Percentiles rank a stretch among this genome's conserved stretches.
These are phyloP conservation scores for Cremastobaeus sp. DNA, from an alignment of 2,888 invertebrate genomes.

Conservation along the genomic window DNA sequence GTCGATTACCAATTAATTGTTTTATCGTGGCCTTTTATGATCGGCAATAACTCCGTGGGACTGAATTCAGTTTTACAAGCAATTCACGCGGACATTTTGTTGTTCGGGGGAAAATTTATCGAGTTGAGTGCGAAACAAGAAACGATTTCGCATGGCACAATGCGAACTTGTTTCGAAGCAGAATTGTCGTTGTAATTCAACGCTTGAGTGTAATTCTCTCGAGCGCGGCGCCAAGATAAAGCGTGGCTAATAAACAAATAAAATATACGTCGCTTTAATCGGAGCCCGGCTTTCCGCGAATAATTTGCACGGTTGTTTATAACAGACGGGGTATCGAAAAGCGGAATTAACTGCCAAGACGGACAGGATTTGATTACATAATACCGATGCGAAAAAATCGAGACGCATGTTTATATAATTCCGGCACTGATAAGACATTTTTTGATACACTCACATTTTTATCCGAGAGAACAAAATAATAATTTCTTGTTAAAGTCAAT, in stretches of 20 bases:
- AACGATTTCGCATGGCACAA: constrained; percentile 9
- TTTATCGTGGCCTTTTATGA: too few relatives aligned
- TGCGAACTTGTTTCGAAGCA: constrained; percentile 26
- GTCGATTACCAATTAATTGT: too few relatives aligned
- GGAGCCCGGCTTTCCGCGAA: constrained; percentile 31
- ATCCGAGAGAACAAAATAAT: too few relatives aligned
- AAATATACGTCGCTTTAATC: constrained; percentile 40
- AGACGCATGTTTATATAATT: background rate
- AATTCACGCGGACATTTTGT: too few relatives aligned
- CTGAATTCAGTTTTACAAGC: background rate
- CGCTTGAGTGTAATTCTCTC: constrained; percentile 40
- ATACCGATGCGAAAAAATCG: background rate
- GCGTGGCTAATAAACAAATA: constrained; percentile 62
- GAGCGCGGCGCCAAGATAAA: constrained; percentile 63
- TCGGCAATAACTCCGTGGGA: too few relatives aligned
- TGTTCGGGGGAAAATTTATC: too few relatives aligned
- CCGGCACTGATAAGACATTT: too few relatives aligned
- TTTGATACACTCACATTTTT: too few relatives aligned
- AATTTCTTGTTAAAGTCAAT: too few relatives aligned
- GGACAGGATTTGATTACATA: constrained; percentile 20
- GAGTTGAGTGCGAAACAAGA: constrained; percentile 2
- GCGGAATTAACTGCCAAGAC: constrained; percentile 23
- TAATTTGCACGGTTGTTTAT: constrained; percentile 39
- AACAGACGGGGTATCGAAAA: constrained; percentile 28
- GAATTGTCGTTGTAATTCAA: constrained; percentile 53